Base-by-base conservation (phyloP, 2,797 vertebrate genomes). In the Bovichtus variegatus region DNA sequence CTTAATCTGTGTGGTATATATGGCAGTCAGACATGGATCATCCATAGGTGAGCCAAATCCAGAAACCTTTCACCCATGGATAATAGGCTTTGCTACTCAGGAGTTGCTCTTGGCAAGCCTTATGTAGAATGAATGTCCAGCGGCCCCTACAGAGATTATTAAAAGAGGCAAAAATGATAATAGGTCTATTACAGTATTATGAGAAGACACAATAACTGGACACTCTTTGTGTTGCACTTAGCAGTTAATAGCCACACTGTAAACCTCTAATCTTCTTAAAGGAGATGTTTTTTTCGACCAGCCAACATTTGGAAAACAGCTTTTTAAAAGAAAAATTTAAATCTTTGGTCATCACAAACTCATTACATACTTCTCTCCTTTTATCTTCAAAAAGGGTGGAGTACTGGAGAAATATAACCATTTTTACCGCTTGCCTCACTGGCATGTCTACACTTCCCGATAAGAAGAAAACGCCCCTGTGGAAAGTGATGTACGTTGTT, bases 31-130 rank as follows among this genome's bases (percentile, higher is more conserved):
- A 85, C 50, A 62, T 50, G 58, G 77, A 85, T 82, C 62, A 61
- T 76, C 72, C 71, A 87, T 58, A 89, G 84, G 80, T 87, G 73
- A 85, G 78, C 80, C 80, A 85, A 82, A 86, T 80, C 53, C 74
- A 85, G 81, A 79, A 76, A 77, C 58, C 73, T 85, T 78, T 88
- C 81, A 87, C 80, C 87, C 85, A 78, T 69, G 71, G 77, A 89
- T 91, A 90, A 93, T 90, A 85, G 86, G 89, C 80, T 89, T 90
- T 89, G 59, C 64, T 77, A 0, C 51, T 84, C 71, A 74, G 76
- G 78, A 89, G 72, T 77, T 71, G 34, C 76, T 82, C 49, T 78
- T 86, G 55, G 86, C 81, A 70, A 65, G 60, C 60, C 71, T 64
- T 11, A n/a, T 75, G 71, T 72, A 60, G 63, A 57, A 71, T 63